Evolutionary conservation across 2,888 invertebrate genomes (phyloP), one percentile per base, ranked within the genome.

Genomic region (Tridacna crocea): DNA sequence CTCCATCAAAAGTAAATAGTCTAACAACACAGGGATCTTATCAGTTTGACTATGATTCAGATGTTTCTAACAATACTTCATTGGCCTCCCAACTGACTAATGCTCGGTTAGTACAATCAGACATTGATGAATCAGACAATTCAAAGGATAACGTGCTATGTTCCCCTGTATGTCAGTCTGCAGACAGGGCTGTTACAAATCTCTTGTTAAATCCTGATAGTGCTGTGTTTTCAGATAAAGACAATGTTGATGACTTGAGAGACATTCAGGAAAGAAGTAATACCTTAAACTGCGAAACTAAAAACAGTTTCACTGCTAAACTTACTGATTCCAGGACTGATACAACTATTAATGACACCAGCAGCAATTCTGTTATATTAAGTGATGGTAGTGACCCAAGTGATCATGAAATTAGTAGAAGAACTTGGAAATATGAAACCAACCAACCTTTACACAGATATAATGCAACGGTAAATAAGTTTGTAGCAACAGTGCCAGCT

Each of bases 371-470:
- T 19, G 19, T 27, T 4, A 19, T 66, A 12, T 66, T 46, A 10
- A 70, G 70, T 24, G 70, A 70, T 17, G 51, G 47, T 51, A 51
- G 70, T 70, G 70, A 70, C 3, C 70, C 48, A 3, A 70, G 70
- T 51, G 70, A 70, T 17, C 24, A 24, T 3, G 70, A 70, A 26
- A 48, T 51, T 26, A 22, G 27, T 11, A 70, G 70, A 24, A 70
- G 70, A 48, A 70, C 70, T 13, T 70, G 70, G 70, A 70, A 70
- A n/a, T 70, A 70, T 51, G 70, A 70, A 51, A 70, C 70, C 6
- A 70, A 51, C 1, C 48, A 27, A n/a, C 26, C 70, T 51, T 3
- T 11, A 55, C 55, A 55, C 19, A 55, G 55, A 55, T 19, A 19
- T 10, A 19, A 55, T 55, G 3, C 55, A 19, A 19, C 55, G 3